phyloP scores from a whole-genome alignment of 2,888 invertebrate species.

The Hetaerina titia region DNA sequence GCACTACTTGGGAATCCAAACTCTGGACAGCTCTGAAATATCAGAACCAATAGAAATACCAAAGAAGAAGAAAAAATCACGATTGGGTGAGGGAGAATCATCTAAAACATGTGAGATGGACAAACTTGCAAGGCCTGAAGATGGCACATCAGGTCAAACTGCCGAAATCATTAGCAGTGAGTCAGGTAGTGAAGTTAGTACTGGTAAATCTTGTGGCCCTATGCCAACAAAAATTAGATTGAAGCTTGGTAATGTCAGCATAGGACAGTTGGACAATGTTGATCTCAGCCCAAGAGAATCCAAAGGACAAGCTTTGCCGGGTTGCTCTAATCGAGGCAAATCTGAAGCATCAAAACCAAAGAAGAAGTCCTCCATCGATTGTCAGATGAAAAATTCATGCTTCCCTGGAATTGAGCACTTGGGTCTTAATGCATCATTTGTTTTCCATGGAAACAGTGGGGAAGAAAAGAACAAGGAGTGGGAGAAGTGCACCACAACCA shows the following conservation, averaged over 20 bases:
- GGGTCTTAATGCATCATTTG: slow-evolving; percentile 86
- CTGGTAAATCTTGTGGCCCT: neutral
- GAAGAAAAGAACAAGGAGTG: slow-evolving; percentile 85
- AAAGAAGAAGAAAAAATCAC: slow-evolving; percentile 68
- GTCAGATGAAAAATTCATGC: slow-evolving; percentile 76
- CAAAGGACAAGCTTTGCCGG: slow-evolving; percentile 73
- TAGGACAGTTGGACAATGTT: slow-evolving; percentile 72
- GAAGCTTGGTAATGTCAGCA: slow-evolving; percentile 73
- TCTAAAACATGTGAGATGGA: neutral
- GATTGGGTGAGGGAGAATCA: slow-evolving; percentile 23
- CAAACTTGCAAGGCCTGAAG: neutral
- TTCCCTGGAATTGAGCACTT: slow-evolving; percentile 92
- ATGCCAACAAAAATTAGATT: slow-evolving; percentile 71
- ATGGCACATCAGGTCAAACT: neutral
- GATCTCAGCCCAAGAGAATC: slow-evolving; percentile 72
- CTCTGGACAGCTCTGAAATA: slow-evolving; percentile 79
- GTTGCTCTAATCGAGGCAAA: slow-evolving; percentile 82
- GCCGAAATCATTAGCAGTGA: slow-evolving; percentile 40
- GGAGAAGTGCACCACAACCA: slow-evolving; percentile 88
- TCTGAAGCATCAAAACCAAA: slow-evolving; percentile 75
- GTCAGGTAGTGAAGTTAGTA: neutral
- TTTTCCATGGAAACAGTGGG: slow-evolving; percentile 84
- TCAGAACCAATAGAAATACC: slow-evolving; percentile 69
- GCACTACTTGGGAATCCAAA: slow-evolving; percentile 86
- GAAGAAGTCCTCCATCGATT: slow-evolving; percentile 42